Conservation (phyloP, 2,797 vertebrate species). For the Neosilurus mollespiculum region DNA sequence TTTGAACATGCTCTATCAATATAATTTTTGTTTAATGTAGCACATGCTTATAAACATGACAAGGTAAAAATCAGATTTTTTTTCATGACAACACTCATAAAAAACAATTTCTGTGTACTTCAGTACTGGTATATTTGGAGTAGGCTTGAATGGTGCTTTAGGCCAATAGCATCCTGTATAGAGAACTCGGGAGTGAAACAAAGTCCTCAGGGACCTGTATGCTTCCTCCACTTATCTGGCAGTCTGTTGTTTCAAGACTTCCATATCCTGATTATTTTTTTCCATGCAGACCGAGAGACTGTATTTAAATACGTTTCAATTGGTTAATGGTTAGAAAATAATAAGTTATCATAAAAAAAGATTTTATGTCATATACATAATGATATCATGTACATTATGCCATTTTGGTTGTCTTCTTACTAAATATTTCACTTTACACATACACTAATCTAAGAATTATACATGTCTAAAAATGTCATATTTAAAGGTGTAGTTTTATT, state of each 20-base stretch:
- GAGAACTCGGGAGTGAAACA: slow-evolving; percentile 40
- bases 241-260: slow-evolving; percentile 43
- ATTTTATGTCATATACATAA: neutral
- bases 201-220: slow-evolving; percentile 36
- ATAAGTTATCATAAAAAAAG: neutral
- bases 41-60: slow-evolving; percentile 19
- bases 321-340: neutral
- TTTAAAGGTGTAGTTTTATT: neutral
- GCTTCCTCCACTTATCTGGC: slow-evolving; percentile 40
- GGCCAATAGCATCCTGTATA: slow-evolving; percentile 26
- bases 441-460: neutral
- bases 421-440: neutral
- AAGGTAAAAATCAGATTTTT: slow-evolving; percentile 24
- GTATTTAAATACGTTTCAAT: neutral
- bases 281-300: neutral
- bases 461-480: neutral
- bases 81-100: slow-evolving; percentile 21
- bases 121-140: slow-evolving; percentile 24
- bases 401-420: neutral
- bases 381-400: too few species aligned
- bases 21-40: slow-evolving; percentile 22
- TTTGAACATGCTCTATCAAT: neutral
- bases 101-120: slow-evolving; percentile 2
- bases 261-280: slow-evolving; percentile 25
- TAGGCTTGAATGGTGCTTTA: slow-evolving; percentile 35